These are phyloP conservation scores for Rhyacichthys aspro DNA, from an alignment of 2,797 vertebrate species.

Conservation along the genomic window DNA sequence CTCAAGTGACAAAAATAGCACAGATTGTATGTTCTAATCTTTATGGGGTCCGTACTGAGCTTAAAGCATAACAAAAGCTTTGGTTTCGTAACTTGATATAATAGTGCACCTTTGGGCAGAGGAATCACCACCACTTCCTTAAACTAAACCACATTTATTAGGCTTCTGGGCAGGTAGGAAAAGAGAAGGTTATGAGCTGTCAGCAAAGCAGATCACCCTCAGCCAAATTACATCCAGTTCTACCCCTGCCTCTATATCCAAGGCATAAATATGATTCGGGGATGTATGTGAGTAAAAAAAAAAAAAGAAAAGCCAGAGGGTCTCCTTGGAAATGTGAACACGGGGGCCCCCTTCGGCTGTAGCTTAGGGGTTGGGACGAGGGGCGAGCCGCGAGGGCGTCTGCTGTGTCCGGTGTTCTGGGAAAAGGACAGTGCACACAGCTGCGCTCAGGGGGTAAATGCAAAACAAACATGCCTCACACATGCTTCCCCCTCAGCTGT, in stretches of 20 bases:
- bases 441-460: conserved; percentile 81
- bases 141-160: conserved; percentile 74
- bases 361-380: conserved; percentile 62
- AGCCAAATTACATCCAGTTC: conserved; percentile 53
- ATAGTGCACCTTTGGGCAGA: conserved; percentile 53
- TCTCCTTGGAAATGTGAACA: conserved; percentile 47
- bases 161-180: conserved; percentile 47
- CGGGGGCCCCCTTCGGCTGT: conserved; percentile 43
- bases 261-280: conserved; percentile 48
- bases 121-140: conserved; percentile 66
- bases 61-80: conserved; percentile 61
- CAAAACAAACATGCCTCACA: conserved; percentile 86
- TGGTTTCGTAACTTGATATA: conserved; percentile 61
- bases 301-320: conserved; percentile 26
- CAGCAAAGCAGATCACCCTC: conserved; percentile 48
- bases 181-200: conserved; percentile 50
- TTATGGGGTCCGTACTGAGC: conserved; percentile 54
- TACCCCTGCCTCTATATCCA: conserved; percentile 38
- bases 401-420: conserved; percentile 79
- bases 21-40: conserved; percentile 25
- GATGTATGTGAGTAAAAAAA: conserved; percentile 23
- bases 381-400: conserved; percentile 63
- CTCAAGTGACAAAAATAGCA: conserved; percentile 51
- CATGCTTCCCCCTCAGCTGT: conserved; percentile 85
- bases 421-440: conserved; percentile 84